Conservation (phyloP, 2,888 invertebrate species). For the Aphodius sticticus region DNA sequence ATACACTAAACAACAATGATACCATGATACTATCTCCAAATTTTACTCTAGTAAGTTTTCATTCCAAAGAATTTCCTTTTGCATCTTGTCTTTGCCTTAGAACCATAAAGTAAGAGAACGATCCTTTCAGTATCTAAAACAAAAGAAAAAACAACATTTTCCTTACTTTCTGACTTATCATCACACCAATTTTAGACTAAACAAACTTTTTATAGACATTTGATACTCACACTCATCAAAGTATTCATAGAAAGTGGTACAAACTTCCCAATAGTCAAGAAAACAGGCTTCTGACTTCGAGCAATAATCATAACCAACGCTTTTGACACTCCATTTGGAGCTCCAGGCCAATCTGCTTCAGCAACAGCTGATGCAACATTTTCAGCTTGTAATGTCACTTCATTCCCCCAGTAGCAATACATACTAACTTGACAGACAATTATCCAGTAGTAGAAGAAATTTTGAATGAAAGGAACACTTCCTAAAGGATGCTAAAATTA, state of each 20-base stretch:
- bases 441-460: slow-evolving; percentile 41
- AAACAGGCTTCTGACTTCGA: slow-evolving; percentile 42
- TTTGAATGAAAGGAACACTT: slow-evolving; percentile 41
- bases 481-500: slow-evolving; percentile 35
- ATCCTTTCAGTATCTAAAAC: slow-evolving; percentile 39
- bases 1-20: too few relatives aligned
- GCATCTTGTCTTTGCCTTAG: slow-evolving; percentile 15
- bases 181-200: not conserved
- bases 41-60: too few relatives aligned
- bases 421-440: slow-evolving; percentile 44
- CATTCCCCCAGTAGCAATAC: slow-evolving; percentile 47
- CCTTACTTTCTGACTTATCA: too few relatives aligned
- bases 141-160: not conserved
- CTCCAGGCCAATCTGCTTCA: slow-evolving; percentile 39
- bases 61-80: not conserved
- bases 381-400: slow-evolving; percentile 41
- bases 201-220: not conserved
- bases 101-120: slow-evolving; percentile 42
- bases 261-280: slow-evolving; percentile 45
- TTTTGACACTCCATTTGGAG: slow-evolving; percentile 35
- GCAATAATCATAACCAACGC: slow-evolving; percentile 42
- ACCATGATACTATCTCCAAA: too few relatives aligned
- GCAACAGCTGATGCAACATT: slow-evolving; percentile 39
- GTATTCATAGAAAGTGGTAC: slow-evolving; percentile 40
- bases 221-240: slow-evolving; percentile 39